phyloP scores from a whole-genome alignment of 2,888 invertebrate genomes.

The Creontiades dilutus region DNA sequence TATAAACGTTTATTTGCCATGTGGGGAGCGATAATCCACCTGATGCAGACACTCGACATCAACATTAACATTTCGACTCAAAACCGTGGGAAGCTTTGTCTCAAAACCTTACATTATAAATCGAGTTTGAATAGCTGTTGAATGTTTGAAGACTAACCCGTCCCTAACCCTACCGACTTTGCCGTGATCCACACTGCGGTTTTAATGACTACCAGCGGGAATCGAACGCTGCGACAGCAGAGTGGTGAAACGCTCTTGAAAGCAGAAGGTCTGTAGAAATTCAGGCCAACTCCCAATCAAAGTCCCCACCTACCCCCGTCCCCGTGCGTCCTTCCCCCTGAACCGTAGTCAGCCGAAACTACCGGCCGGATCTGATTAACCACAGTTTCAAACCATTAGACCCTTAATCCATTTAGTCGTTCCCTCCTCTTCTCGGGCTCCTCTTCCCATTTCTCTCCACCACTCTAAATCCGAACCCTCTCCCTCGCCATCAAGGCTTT shows the following conservation, averaged over 20 bases:
- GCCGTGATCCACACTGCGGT: constrained; percentile 11
- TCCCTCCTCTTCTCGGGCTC: constrained; percentile 1
- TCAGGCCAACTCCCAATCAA: constrained; percentile 61
- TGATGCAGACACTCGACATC: too few relatives aligned
- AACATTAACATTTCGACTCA: too few relatives aligned
- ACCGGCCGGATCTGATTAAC: constrained; percentile 68
- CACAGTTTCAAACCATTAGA: constrained; percentile 70
- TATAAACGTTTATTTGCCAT: too few relatives aligned
- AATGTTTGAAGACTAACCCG: not conserved
- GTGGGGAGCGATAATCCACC: too few relatives aligned
- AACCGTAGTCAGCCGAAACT: constrained; percentile 58
- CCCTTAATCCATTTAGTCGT: constrained; percentile 70
- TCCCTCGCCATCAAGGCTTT: not conserved
- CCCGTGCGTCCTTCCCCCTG: constrained; percentile 9
- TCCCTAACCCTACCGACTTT: not conserved
- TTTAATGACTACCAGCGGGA: constrained; percentile 45
- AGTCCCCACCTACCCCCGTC: constrained; percentile 29
- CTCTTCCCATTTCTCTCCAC: constrained; percentile 51
- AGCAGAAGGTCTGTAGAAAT: constrained; percentile 53
- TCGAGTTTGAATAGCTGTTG: not conserved
- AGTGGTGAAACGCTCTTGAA: constrained; percentile 60
- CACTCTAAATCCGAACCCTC: constrained; percentile 29
- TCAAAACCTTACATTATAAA: not conserved
- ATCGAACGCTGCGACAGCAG: constrained; percentile 60
- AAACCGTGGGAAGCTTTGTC: too few relatives aligned